Conservation (phyloP, 2,888 invertebrate genomes). For the Philaethria dido region DNA sequence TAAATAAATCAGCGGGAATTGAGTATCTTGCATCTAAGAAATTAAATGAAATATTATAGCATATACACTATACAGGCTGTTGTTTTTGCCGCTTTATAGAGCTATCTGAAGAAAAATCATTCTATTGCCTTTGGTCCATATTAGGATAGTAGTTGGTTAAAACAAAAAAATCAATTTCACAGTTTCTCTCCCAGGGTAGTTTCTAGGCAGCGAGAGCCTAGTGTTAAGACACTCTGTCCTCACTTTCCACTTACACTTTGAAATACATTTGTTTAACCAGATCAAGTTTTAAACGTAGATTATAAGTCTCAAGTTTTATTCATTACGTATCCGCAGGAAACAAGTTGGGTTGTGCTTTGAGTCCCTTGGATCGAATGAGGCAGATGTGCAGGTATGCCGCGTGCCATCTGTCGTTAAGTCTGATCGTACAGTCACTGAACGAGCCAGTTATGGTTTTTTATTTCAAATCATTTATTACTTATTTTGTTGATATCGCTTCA, state of each 20-base stretch:
- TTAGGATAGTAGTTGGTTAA: not conserved
- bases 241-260: no score
- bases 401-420: constrained; percentile 58
- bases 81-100: constrained; percentile 34
- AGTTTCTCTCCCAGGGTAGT: no score
- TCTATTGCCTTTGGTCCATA: not conserved
- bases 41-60: constrained; percentile 52
- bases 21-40: constrained; percentile 51
- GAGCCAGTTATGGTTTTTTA: constrained; percentile 1
- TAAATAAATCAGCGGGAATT: constrained; percentile 41
- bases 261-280: not conserved
- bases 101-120: not conserved
- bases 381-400: constrained; percentile 68
- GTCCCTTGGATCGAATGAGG: constrained; percentile 41
- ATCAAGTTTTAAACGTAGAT: constrained; percentile 33
- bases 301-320: constrained; percentile 12
- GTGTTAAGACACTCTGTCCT: no score
- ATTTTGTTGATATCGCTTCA: not conserved
- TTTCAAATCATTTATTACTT: not conserved
- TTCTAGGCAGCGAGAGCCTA: no score
- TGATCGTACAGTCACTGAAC: constrained; percentile 42
- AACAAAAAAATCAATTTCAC: no score
- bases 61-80: constrained; percentile 48
- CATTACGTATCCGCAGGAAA: constrained; percentile 30
- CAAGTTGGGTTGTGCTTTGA: constrained; percentile 19